These are phyloP conservation scores for Pan troglodytes DNA, from an alignment of 2,113 vertebrate species.

Conservation along the genomic window NHGRI_mPanTro3-v2.1_pri NC_086016.1:45089001-45089500, in stretches of 20 bases:
- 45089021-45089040: background rate
- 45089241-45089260: background rate
- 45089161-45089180: background rate
- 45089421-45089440: too few relatives aligned
- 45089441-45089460: too few relatives aligned
- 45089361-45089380: too few relatives aligned
- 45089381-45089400: too few relatives aligned
- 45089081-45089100: too few relatives aligned
- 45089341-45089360: rapidly evolving
- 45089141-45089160: too few relatives aligned
- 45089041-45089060: too few relatives aligned
- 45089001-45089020: background rate
- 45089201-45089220: too few relatives aligned
- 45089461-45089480: too few relatives aligned
- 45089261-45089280: background rate
- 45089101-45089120: rapidly evolving
- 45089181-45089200: background rate
- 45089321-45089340: background rate
- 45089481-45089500: too few relatives aligned
- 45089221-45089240: background rate
- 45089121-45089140: background rate
- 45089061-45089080: background rate
- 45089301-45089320: background rate
- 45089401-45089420: too few relatives aligned
- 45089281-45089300: background rate